Evolutionary conservation across 2,888 invertebrate species (phyloP).

Genomic region (Tinea semifulvella): DNA sequence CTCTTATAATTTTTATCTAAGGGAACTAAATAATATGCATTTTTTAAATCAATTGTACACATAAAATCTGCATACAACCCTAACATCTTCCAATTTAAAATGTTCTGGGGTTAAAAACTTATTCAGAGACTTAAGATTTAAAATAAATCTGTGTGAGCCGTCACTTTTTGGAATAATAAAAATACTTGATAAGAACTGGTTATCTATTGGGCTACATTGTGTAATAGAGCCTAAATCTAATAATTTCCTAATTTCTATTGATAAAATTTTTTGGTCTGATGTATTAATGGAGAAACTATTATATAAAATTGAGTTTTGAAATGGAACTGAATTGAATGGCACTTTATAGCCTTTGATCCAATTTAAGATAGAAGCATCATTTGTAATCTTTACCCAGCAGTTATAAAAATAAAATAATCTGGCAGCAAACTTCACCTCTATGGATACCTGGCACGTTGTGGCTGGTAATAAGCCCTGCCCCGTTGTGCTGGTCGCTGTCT

Average conservation of each 20-base stretch:
- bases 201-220: conserved; percentile 1
- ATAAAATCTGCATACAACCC: conserved; percentile 17
- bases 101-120: conserved; percentile 15
- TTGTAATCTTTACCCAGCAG: conserved; percentile 16
- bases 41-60: conserved; percentile 16
- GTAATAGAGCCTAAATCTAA: conserved; percentile 14
- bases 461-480: background rate
- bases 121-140: conserved; percentile 16
- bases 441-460: conserved; percentile 8
- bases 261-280: conserved; percentile 10
- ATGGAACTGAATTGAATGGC: conserved; percentile 14
- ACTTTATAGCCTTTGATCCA: conserved; percentile 18
- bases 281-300: conserved; percentile 8
- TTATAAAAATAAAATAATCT: conserved; percentile 15
- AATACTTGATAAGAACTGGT: conserved; percentile 17
- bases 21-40: conserved; percentile 17
- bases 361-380: conserved; percentile 14
- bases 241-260: conserved; percentile 15
- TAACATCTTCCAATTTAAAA: conserved; percentile 19
- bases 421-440: conserved; percentile 15
- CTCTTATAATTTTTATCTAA: conserved; percentile 14
- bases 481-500: background rate
- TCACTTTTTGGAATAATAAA: conserved; percentile 17
- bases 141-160: conserved; percentile 17
- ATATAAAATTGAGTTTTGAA: background rate